Evolutionary conservation across 2,888 invertebrate species (phyloP), one percentile per base, ranked within the genome.

Genomic region (Pachliopta kotzebuea): DNA sequence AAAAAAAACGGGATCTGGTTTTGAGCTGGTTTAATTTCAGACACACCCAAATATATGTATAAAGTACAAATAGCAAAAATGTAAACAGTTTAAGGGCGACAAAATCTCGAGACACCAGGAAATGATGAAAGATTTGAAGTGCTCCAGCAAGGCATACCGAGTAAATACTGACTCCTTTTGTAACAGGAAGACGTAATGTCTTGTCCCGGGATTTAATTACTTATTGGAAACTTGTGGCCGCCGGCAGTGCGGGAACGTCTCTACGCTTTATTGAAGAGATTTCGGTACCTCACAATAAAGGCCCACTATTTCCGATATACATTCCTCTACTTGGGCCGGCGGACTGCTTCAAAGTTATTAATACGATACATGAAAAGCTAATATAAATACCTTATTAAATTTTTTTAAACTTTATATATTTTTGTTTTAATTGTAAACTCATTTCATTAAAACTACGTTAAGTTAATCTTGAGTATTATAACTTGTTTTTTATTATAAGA

Each of bases 221-320:
- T 89, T 89, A 88, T 90, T 85, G 90, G 91, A 90, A 89, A 90
- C 84, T 90, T 89, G 90, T 84, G 88, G 88, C 90, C 89, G 86
- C 85, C 80, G 90, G 90, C 88, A 79, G 81, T 85, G 80, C 82
- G 82, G 78, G 80, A 85, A 71, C 84, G 83, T 85, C 86, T 86
- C 82, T 70, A 75, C 77, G 83, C 77, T 84, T 86, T 90, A 90
- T 90, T 90, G 87, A 80, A n/a, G 74, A 83, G 78, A 84, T 84
- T 83, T 82, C 72, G 78, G 80, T 75, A 73, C 78, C 78, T 79
- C 72, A 76, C 76, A 77, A 79, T 76, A 71, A 70, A 71, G 70
- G 65, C 65, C 63, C 71, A 74, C 77, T 71, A 76, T 69, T 75
- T 77, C 77, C 50, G 50, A 58, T 45, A 56, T n/a, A 57, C 50